A percentile compares a stretch with the other conserved stretches of the same genome.
phyloP scores from a whole-genome alignment of 2,888 invertebrate genomes.

The Hedya salicella region DNA sequence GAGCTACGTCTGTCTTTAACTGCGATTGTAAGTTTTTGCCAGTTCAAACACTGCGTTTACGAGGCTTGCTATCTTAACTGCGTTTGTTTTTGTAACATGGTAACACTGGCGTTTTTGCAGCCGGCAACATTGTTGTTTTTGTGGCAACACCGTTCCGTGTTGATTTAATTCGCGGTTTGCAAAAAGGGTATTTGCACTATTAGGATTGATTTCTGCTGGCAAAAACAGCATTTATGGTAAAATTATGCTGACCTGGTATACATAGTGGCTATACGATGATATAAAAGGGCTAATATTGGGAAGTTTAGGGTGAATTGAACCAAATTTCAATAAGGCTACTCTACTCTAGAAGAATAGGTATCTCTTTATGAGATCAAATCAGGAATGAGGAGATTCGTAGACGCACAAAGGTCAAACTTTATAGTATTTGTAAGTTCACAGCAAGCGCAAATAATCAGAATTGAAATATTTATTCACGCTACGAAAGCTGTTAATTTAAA shows the following conservation, averaged over 20 bases:
- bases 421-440: too few relatives aligned
- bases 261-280: not conserved
- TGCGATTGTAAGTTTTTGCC: conserved; percentile 18
- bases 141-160: conserved; percentile 38
- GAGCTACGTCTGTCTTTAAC: not conserved
- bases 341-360: too few relatives aligned
- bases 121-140: conserved; percentile 22
- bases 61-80: conserved; percentile 35
- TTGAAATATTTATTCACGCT: too few relatives aligned
- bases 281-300: too few relatives aligned
- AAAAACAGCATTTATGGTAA: conserved; percentile 12
- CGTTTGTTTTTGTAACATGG: conserved; percentile 40
- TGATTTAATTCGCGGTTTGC: conserved; percentile 38
- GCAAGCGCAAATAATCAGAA: too few relatives aligned
- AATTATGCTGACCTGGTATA: not conserved
- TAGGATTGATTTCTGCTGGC: conserved; percentile 21
- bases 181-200: conserved; percentile 35
- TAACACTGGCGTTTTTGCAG: conserved; percentile 34
- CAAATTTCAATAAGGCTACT: too few relatives aligned
- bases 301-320: too few relatives aligned
- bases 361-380: too few relatives aligned
- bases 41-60: conserved; percentile 37
- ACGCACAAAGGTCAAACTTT: too few relatives aligned
- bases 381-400: too few relatives aligned
- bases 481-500: too few relatives aligned